Percentiles rank a stretch among this genome's conserved stretches.
Evolutionary conservation across 2,113 vertebrate species (phyloP).

Genomic region (Peromyscus polionotus): DNA sequence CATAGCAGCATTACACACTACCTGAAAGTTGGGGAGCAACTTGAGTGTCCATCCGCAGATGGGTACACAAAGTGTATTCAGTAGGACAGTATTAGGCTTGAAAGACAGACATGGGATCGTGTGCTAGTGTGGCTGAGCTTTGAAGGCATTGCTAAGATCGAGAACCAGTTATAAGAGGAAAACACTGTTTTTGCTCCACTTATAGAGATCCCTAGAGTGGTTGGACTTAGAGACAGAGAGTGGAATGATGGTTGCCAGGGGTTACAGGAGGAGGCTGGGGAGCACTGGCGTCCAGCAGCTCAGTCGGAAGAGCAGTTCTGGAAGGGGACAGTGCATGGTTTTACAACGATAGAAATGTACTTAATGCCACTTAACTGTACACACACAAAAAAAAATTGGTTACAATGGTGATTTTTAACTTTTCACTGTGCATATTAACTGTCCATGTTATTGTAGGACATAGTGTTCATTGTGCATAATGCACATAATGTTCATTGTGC

Average conservation of each 20-base stretch:
- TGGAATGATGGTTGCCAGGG: background rate
- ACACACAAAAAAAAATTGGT: background rate
- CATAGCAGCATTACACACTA: background rate
- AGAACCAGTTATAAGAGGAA: background rate
- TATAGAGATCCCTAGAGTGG: background rate
- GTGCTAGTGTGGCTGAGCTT: background rate
- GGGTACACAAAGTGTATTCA: background rate
- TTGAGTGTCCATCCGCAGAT: background rate
- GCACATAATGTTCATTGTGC: no score
- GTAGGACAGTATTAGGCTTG: background rate
- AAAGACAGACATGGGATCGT: background rate
- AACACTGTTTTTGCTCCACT: background rate
- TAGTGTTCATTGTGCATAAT: no score
- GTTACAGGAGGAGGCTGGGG: fast-evolving
- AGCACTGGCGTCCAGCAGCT: background rate
- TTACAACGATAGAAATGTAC: background rate
- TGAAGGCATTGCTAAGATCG: background rate
- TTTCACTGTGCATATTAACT: background rate
- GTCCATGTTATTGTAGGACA: no score
- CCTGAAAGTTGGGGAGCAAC: background rate
- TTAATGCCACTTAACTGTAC: background rate
- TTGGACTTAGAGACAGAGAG: background rate
- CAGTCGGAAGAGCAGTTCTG: background rate
- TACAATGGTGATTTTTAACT: background rate
- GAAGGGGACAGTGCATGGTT: background rate